Conservation (phyloP, 2,888 invertebrate species). For the Xestia xanthographa region DNA sequence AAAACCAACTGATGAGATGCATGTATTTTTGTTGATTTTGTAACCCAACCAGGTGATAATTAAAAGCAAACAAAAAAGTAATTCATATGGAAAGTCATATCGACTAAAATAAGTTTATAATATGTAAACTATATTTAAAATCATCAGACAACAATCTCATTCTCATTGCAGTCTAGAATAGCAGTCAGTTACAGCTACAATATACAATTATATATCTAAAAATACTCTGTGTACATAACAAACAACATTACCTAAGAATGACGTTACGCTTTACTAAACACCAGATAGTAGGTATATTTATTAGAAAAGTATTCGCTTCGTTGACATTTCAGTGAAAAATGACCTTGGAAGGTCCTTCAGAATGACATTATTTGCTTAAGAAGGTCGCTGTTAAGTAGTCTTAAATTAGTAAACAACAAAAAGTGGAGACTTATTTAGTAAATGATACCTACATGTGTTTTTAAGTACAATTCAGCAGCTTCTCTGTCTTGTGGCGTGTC, state of each 20-base stretch:
- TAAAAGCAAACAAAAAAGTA: neutral
- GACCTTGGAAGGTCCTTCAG: conserved; percentile 33
- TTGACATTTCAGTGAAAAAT: conserved; percentile 9
- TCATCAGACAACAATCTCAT: conserved; percentile 3
- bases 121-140: neutral
- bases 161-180: conserved; percentile 12
- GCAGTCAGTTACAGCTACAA: conserved; percentile 21
- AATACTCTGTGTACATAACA: conserved; percentile 9
- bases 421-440: neutral
- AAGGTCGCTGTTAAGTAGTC: conserved; percentile 12
- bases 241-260: conserved; percentile 18
- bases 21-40: neutral
- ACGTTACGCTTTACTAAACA: conserved; percentile 7
- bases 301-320: neutral
- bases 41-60: neutral
- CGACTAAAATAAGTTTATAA: neutral
- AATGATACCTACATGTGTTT: conserved; percentile 89
- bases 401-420: conserved; percentile 23
- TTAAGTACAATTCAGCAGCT: conserved; percentile 91
- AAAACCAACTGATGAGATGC: neutral
- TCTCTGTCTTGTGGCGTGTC: conserved; percentile 88
- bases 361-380: neutral
- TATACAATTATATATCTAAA: conserved; percentile 6
- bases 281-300: neutral
- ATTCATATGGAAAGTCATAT: neutral